Base-by-base conservation (phyloP, 1,140 invertebrate genomes). In the Papilio polytes region DNA sequence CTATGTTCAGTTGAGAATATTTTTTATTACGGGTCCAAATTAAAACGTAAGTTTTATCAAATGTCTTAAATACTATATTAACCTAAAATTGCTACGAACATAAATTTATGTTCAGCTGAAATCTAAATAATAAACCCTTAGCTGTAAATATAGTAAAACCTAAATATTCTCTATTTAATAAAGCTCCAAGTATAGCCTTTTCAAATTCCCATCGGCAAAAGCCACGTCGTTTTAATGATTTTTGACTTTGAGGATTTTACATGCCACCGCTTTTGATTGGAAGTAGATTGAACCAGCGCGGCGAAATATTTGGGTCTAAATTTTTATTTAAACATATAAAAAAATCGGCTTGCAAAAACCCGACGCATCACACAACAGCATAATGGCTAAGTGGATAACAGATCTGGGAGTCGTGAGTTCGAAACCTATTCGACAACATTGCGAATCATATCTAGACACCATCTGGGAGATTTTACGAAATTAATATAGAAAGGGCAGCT, bases 221-320 rank as follows among this genome's bases (percentile, higher is more conserved):
- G 22, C 20, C 12, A 63, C 22, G 22, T 13, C 20, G 22, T 26
- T 63, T 63, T 63, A 63, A 63, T 63, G 59, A 63, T 63, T 63
- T 63, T 63, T 26, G 59, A 63, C 59, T 63, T 63, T 63, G 59
- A 22, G 59, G 22, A 12, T 63, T 63, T 63, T 63, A n/a, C 59
- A 26, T 13, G 20, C 22, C 22, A 63, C 2, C 59, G 59, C 1
- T 26, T 63, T 63, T 63, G 22, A 63, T 63, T 63, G 59, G 59
- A 22, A 31, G 2, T 26, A 22, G 22, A 63, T 63, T 63, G 2
- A 13, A 63, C 53, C 51, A 18, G 46, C 2, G 15, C 56, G 56
- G 2, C 59, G 10, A 22, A 26, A 63, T 63, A 26, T 63, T 63
- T 22, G 12, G 12, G 12, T 10, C 59, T 0, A 13, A 13, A 63